Base-by-base conservation (phyloP, 2,888 invertebrate species). In the Myathropa florea region DNA sequence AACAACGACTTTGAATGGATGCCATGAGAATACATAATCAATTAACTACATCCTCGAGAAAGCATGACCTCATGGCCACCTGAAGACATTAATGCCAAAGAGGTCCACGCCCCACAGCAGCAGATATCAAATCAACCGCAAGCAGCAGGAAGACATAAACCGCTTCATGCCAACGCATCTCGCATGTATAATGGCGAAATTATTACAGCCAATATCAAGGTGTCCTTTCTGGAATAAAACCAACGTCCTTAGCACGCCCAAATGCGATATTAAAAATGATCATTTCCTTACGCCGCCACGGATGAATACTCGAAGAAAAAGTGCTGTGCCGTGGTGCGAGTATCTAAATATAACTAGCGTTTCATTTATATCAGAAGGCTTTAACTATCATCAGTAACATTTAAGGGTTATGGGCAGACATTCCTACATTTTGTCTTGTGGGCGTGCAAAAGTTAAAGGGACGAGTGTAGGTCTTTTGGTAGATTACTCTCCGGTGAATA, bases 401-500 rank as follows among this genome's bases (percentile, higher is more conserved):
- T 75, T 59, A 75, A 28, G 75, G 28, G 59, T 65, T 75, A 30
- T 28, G 65, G 33, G n/a, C 65, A 21, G 59, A 28, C 39, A 39
- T 65, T 53, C 53, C 14, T 33, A 63, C 36, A 24, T 26, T 57
- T n/a, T 33, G 53, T 18, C 64, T 28, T 65, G n/a, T 57, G 36
- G 46, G 55, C 26, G 57, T n/a, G 18, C 6, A 7, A 46, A 7
- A 46, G 18, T 46, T 18, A 7, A 46, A 46, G 7, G 46, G 18
- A 46, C 2, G 46, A 18, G 18, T 6, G 0, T 18, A 0, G 18
- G 46, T 30, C 14, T 39, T 73, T 73, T 64, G 55, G 23, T 33
- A 55, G 64, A 73, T 64, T 73, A 73, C 36, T 64, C 36, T 64
- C 61, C 28, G 26, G 70, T 78, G 78, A 78, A 71, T 64, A 46